Conservation (phyloP, 2,113 vertebrate genomes). For the Megaptera novaeangliae region DNA sequence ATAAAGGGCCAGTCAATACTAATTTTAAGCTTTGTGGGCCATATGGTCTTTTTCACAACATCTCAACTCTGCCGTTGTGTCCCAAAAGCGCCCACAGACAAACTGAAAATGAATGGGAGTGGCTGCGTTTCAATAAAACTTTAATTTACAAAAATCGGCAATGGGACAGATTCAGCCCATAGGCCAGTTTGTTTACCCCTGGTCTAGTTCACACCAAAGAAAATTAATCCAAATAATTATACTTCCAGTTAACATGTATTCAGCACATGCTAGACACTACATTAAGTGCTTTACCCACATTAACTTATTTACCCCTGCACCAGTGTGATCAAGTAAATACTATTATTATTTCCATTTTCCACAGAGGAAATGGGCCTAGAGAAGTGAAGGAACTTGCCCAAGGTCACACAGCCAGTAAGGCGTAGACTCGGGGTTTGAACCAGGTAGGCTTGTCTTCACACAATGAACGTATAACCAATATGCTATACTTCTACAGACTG, state of each 20-base stretch:
- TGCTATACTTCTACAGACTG: background rate
- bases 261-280: background rate
- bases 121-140: background rate
- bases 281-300: background rate
- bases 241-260: background rate
- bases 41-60: background rate
- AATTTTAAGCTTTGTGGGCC: background rate
- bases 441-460: background rate
- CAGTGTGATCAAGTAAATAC: background rate
- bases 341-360: background rate
- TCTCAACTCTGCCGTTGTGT: background rate
- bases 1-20: background rate
- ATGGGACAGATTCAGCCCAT: background rate
- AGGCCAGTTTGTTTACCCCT: background rate
- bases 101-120: background rate
- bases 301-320: background rate
- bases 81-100: background rate
- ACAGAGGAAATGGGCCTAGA: background rate
- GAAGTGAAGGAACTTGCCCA: background rate
- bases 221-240: background rate
- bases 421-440: background rate
- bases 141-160: slow-evolving; percentile 12
- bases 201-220: background rate
- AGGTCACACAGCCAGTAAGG: background rate
- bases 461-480: background rate